Percentiles rank a stretch among this genome's conserved stretches.
Conservation (phyloP, 2,113 vertebrate genomes). For the Hassar affinis region DNA sequence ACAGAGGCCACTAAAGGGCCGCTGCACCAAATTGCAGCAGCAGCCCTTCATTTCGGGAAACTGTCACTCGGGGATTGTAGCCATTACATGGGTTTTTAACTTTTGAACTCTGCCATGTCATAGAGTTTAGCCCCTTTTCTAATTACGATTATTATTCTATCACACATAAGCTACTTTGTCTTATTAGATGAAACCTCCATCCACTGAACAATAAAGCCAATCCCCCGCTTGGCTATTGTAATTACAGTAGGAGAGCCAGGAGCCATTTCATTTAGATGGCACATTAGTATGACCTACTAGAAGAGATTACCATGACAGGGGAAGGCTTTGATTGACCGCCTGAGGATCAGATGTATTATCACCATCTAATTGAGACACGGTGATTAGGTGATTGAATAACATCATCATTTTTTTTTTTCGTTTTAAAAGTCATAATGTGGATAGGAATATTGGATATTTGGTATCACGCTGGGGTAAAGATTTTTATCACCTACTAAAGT, state of each 20-base stretch:
- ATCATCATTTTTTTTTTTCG: slow-evolving; percentile 23
- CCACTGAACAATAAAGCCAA: slow-evolving; percentile 66
- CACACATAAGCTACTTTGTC: slow-evolving; percentile 56
- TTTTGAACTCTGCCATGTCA: slow-evolving; percentile 49
- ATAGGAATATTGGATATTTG: slow-evolving; percentile 29
- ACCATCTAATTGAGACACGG: slow-evolving; percentile 46
- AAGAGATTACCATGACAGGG: slow-evolving; percentile 65
- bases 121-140: slow-evolving; percentile 54
- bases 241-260: slow-evolving; percentile 64
- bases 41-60: slow-evolving; percentile 40
- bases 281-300: slow-evolving; percentile 67
- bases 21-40: slow-evolving; percentile 43
- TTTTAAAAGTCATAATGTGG: slow-evolving; percentile 24
- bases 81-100: slow-evolving; percentile 45
- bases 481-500: slow-evolving; percentile 26
- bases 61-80: slow-evolving; percentile 42
- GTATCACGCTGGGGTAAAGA: slow-evolving; percentile 13
- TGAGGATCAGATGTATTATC: slow-evolving; percentile 45
- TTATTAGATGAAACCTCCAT: slow-evolving; percentile 65
- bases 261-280: slow-evolving; percentile 68
- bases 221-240: slow-evolving; percentile 64
- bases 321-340: slow-evolving; percentile 53
- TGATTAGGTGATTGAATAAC: slow-evolving; percentile 47
- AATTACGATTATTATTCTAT: slow-evolving; percentile 62
- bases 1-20: slow-evolving; percentile 44